Evolutionary conservation across 2,113 vertebrate genomes (phyloP).

Genomic region (Engystomops pustulosus): DNA sequence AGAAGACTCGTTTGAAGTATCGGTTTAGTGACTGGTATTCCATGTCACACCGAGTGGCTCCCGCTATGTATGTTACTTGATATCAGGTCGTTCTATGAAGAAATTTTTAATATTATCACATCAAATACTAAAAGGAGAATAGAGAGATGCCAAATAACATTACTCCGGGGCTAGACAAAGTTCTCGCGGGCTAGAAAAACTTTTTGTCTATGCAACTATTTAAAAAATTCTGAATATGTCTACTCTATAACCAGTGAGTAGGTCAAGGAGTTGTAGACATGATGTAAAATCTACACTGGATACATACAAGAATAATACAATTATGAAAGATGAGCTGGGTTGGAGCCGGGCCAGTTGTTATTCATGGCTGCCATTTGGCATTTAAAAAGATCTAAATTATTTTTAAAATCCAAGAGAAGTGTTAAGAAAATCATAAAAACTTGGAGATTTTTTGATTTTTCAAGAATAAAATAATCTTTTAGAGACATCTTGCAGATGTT

Average conservation of each 20-base stretch:
- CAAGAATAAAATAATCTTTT: no score
- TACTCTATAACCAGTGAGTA: neutral
- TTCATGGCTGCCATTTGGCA: no score
- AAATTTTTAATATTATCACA: constrained; percentile 2
- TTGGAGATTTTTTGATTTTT: no score
- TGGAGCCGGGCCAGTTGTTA: no score
- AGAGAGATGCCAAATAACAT: neutral
- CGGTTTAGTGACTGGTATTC: neutral
- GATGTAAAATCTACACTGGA: neutral
- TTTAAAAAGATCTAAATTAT: no score
- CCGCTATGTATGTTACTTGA: constrained; percentile 13
- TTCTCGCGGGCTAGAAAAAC: neutral
- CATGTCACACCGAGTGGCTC: constrained; percentile 7
- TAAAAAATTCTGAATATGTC: neutral
- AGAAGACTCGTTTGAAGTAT: neutral
- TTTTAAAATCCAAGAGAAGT: no score
- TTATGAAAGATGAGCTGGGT: no score
- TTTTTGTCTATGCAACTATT: neutral
- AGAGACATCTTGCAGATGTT: no score
- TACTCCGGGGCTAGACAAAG: neutral
- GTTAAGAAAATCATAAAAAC: no score
- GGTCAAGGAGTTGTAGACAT: neutral
- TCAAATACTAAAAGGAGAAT: constrained; percentile 26
- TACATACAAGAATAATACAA: no score
- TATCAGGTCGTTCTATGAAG: neutral